phyloP scores from a whole-genome alignment of 2,888 invertebrate species.

The Xestia ashworthii region DNA sequence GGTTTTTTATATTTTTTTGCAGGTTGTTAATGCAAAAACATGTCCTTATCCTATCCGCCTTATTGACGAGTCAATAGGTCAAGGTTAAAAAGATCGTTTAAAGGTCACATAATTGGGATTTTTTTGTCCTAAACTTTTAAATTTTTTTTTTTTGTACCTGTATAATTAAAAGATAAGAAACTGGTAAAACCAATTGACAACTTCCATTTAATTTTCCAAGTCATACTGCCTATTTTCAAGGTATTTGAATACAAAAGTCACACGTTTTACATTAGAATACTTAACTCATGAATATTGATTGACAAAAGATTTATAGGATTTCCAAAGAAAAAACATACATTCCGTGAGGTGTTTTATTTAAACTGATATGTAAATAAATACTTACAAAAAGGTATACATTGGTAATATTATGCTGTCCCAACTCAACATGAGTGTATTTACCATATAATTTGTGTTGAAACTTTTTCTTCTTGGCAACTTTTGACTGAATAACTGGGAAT shows the following conservation, averaged over 20 bases:
- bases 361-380: conserved; percentile 60
- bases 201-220: conserved; percentile 25
- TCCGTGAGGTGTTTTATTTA: conserved; percentile 61
- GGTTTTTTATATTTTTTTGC: not conserved
- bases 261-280: conserved; percentile 44
- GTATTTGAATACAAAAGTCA: conserved; percentile 52
- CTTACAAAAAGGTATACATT: conserved; percentile 36
- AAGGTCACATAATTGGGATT: not conserved
- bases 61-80: not conserved
- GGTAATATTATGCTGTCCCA: conserved; percentile 37
- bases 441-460: conserved; percentile 19
- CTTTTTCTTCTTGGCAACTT: conserved; percentile 13
- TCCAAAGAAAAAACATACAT: conserved; percentile 60
- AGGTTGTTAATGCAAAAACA: not conserved
- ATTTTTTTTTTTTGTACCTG: not conserved
- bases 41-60: not conserved
- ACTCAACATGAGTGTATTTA: conserved; percentile 16
- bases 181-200: conserved; percentile 21
- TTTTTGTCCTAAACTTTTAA: not conserved
- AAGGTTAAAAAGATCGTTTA: not conserved
- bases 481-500: conserved; percentile 3
- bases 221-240: conserved; percentile 21
- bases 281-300: conserved; percentile 60
- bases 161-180: not conserved
- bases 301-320: conserved; percentile 52